Evolutionary conservation across 2,113 vertebrate species (phyloP).

Genomic region (Pluvianellus socialis): DNA sequence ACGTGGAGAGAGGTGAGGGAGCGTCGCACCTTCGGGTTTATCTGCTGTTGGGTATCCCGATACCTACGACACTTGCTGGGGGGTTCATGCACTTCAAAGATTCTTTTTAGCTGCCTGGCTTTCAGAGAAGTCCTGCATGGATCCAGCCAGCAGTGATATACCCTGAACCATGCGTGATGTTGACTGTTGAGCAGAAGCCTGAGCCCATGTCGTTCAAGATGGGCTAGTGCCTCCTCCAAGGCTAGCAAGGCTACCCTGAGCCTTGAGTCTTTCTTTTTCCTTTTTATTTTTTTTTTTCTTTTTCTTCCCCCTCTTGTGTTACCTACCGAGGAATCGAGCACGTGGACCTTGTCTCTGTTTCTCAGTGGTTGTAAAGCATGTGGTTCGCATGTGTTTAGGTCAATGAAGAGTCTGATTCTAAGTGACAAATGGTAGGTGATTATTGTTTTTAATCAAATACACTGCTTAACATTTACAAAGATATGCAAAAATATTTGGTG

Average conservation of each 20-base stretch:
- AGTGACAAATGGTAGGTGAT: not conserved
- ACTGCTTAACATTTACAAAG: not conserved
- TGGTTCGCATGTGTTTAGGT: not conserved
- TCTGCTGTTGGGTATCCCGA: not conserved
- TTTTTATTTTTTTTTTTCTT: rapidly evolving
- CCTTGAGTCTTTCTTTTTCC: too few species aligned
- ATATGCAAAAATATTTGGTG: slow-evolving; percentile 4
- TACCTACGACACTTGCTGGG: rapidly evolving
- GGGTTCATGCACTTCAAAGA: not conserved
- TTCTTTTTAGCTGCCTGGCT: not conserved
- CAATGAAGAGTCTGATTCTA: not conserved
- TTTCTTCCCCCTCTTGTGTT: not conserved
- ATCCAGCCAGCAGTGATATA: not conserved
- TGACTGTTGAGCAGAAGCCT: not conserved
- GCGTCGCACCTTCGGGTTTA: not conserved
- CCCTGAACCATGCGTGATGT: rapidly evolving
- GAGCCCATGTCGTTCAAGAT: not conserved
- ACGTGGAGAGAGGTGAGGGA: not conserved
- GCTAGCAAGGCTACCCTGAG: not conserved
- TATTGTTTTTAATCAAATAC: not conserved
- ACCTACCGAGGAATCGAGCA: not conserved
- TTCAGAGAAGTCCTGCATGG: not conserved
- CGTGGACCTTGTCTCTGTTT: rapidly evolving
- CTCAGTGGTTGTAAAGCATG: not conserved
- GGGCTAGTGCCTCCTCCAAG: not conserved